Evolutionary conservation across 2,797 vertebrate genomes (phyloP), one percentile per base, ranked within the genome.

Genomic region (Phoeniculus purpureus): DNA sequence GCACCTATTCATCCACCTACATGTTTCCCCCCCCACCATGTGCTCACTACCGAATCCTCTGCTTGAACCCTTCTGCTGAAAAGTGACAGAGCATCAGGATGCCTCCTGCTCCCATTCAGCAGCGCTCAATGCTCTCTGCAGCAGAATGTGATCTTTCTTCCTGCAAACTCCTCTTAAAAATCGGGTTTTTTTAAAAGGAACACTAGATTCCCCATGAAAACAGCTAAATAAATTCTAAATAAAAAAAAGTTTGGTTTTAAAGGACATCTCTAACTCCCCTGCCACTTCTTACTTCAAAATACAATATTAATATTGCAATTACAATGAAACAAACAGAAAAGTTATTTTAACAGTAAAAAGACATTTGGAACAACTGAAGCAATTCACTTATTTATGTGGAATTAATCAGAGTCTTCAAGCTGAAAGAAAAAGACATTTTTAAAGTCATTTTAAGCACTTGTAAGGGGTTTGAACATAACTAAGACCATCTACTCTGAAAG

Each of bases 1-100:
- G 78, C 75, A 94, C 75, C 87, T 92, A 88, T 92, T 95, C 85
- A 88, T 86, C 92, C 91, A 88, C 75, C 87, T 77, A 92, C 77
- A 0, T 50, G 31, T 31, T 26, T 81, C 75, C 43, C 43, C 43
- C 43, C 43, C 43, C 43, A 14, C 14, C 43, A 43, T 37, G 54
- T 27, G 12, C 34, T 91, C 67, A 54, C 75, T 73, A 54, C 40
- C 0, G 8, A 91, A 61, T 65, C 75, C 83, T 84, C 61, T 71
- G 51, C 68, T 80, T 65, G 50, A 90, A 85, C 64, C 29, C 12
- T 91, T 29, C 60, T 67, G 56, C 71, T 77, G 74, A 60, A 84
- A 65, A 29, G 64, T 58, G 72, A 60, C 12, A 29, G 87, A 81
- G 43, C 61, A 2, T 56, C 75, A 82, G 78, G 78, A 55, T 84